Evolutionary conservation across 2,797 vertebrate genomes (phyloP), one percentile per base, ranked within the genome.

Genomic region (Sarcophilus harrisii): DNA sequence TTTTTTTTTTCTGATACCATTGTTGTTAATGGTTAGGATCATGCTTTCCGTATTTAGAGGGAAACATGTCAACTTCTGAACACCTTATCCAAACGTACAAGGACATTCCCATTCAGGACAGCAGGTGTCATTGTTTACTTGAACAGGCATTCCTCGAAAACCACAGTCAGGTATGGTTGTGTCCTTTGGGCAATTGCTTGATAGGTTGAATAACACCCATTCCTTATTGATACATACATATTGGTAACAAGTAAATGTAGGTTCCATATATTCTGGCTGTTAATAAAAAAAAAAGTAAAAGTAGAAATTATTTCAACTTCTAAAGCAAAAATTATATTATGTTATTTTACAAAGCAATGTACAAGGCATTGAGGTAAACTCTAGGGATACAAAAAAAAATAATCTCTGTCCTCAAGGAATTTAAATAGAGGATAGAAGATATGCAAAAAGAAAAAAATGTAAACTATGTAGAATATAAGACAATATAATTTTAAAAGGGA

Each of bases 101-200:
- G 99, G 99, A 96, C 99, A 99, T 98, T 99, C 99, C 99, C 99
- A 99, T 96, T 99, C 99, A 21, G 99, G 99, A 96, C 99, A 99
- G 98, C 99, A 99, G 96, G 99, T 99, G 96, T 99, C 99, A 16
- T 97, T 98, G 98, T 99, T 99, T 97, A 99, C 98, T 98, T 99
- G 99, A 96, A 99, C 98, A 55, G 99, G 99, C 98, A 99, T 99
- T 95, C 99, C 99, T 97, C 99, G 99, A 97, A 99, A 99, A 96
- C 99, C 99, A 98, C 99, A 99, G 91, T 99, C 99, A 16, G 99
- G 99, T 97, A 99, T 99, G 89, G 98, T 99, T 95, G 99, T 98
- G 95, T 99, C 99, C 98, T 99, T 99, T 81, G 99, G 99, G 96
- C 99, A 99, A 98, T 99, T 99, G 73, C 99, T 99, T 92, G 99